A percentile compares a stretch with the other conserved stretches of the same genome.
phyloP scores from a whole-genome alignment of 2,797 vertebrate genomes.

The Halcyon leucocephala region DNA sequence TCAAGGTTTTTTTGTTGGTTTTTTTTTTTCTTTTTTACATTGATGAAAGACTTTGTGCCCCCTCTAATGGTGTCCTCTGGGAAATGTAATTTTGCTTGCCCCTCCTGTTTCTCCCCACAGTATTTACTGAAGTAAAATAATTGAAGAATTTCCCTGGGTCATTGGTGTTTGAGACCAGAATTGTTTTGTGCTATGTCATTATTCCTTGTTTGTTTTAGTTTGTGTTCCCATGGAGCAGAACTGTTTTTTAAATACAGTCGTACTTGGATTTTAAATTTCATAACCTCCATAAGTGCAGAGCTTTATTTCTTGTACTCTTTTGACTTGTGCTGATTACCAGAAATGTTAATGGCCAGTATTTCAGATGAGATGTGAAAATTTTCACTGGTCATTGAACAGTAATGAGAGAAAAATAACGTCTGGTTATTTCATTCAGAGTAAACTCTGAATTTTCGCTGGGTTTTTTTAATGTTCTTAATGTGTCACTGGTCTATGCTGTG shows the following conservation, averaged over 20 bases:
- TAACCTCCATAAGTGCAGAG: background rate
- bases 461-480: background rate
- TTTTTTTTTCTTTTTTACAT: background rate
- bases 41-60: constrained; percentile 49
- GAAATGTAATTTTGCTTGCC: constrained; percentile 36
- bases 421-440: background rate
- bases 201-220: background rate
- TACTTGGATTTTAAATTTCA: background rate
- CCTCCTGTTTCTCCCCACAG: background rate
- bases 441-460: background rate
- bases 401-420: background rate
- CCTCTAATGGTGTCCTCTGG: constrained; percentile 63
- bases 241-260: background rate
- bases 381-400: background rate
- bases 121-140: background rate
- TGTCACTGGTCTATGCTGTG: background rate
- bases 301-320: background rate
- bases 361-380: background rate
- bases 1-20: background rate
- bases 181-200: background rate
- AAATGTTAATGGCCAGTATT: background rate
- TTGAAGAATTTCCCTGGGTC: background rate
- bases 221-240: background rate
- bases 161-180: background rate
- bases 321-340: background rate